A percentile compares a stretch with the other conserved stretches of the same genome.
Conservation (phyloP, 1,140 invertebrate species). For the Bombus sibiricus region DNA sequence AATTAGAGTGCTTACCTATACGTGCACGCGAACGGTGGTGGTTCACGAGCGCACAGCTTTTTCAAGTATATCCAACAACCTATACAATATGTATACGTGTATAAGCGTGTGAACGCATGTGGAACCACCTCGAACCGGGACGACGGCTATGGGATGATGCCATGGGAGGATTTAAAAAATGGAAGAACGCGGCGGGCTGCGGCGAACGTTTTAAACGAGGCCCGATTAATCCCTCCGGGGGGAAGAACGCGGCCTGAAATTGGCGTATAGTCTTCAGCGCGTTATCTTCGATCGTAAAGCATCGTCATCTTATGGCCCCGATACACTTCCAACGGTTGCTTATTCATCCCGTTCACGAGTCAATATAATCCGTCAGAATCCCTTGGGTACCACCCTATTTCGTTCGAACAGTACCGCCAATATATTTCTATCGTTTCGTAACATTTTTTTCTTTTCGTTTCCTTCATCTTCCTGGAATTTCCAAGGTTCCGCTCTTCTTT, state of each 20-base stretch:
- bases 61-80: background rate
- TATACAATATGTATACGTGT: too few relatives aligned
- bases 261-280: conserved; percentile 67
- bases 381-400: background rate
- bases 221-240: conserved; percentile 65
- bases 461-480: background rate
- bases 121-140: conserved; percentile 21
- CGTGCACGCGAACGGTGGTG: conserved; percentile 27
- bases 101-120: background rate
- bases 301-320: conserved; percentile 59
- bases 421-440: background rate
- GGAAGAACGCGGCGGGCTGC: conserved; percentile 55
- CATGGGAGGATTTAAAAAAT: conserved; percentile 64
- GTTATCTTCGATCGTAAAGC: conserved; percentile 68
- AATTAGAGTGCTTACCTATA: conserved; percentile 68
- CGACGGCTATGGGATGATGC: conserved; percentile 49
- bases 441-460: background rate
- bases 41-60: background rate
- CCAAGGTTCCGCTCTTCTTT: background rate
- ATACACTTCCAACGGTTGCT: conserved; percentile 61
- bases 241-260: conserved; percentile 65
- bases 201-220: conserved; percentile 65
- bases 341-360: conserved; percentile 64
- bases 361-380: conserved; percentile 59
- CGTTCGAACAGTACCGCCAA: background rate